Evolutionary conservation across 1,140 invertebrate genomes (phyloP).

Genomic region (Condylostylus longicornis): DNA sequence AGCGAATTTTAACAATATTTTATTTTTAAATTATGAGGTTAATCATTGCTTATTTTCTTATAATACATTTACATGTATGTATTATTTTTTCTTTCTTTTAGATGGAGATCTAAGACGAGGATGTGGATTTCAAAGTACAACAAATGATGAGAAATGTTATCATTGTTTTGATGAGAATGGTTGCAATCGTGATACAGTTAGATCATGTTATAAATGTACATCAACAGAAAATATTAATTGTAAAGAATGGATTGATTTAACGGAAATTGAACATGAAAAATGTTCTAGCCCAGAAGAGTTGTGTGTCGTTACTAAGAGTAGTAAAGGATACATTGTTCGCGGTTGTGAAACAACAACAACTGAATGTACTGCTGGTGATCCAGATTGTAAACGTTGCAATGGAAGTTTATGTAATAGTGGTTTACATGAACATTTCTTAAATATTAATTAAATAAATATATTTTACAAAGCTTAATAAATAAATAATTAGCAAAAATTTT

Average conservation of each 20-base stretch:
- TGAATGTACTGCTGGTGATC: slow-evolving; percentile 22
- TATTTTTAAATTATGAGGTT: too few relatives aligned
- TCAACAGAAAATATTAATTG: slow-evolving; percentile 17
- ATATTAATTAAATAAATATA: too few relatives aligned
- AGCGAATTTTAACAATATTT: too few relatives aligned
- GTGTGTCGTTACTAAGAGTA: slow-evolving; percentile 18
- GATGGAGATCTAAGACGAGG: slow-evolving; percentile 18
- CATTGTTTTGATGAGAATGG: slow-evolving; percentile 15
- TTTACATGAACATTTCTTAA: too few relatives aligned
- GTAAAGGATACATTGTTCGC: slow-evolving; percentile 19
- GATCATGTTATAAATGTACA: slow-evolving; percentile 23
- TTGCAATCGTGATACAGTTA: slow-evolving; percentile 19
- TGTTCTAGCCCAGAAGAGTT: slow-evolving; percentile 15
- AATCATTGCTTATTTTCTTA: too few relatives aligned
- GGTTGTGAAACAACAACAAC: slow-evolving; percentile 20
- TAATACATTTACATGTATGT: too few relatives aligned
- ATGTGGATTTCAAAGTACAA: slow-evolving; percentile 12
- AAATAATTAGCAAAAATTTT: too few relatives aligned
- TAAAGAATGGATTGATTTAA: slow-evolving; percentile 10
- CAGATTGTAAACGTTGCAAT: slow-evolving; percentile 23
- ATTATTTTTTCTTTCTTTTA: slow-evolving; percentile 2
- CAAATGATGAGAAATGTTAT: slow-evolving; percentile 15
- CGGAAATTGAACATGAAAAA: slow-evolving; percentile 11
- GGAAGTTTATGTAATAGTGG: slow-evolving; percentile 25
- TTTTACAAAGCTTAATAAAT: too few relatives aligned